A percentile compares a stretch with the other conserved stretches of the same genome.
Evolutionary conservation across 2,113 vertebrate genomes (phyloP).

Genomic region (Coregonus clupeaformis): DNA sequence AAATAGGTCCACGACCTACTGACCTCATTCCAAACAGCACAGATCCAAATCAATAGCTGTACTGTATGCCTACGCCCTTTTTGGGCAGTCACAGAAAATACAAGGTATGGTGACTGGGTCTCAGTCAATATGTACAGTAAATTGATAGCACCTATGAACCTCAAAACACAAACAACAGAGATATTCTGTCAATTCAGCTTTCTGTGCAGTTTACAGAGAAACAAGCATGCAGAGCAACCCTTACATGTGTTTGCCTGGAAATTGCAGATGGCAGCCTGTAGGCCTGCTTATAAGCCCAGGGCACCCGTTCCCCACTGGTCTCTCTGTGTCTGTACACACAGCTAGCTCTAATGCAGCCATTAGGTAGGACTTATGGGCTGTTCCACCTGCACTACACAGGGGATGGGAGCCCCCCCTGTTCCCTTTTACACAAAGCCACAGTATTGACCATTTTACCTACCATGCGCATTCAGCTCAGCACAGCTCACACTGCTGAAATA

Average conservation of each 20-base stretch:
- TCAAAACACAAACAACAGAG: not conserved
- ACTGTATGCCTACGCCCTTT: not conserved
- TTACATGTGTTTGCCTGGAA: constrained; percentile 38
- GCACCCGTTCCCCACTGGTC: constrained; percentile 24
- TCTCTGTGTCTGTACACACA: constrained; percentile 10
- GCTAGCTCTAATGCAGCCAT: constrained; percentile 36
- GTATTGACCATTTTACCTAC: constrained; percentile 21
- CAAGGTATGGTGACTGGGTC: not conserved
- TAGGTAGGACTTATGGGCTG: constrained; percentile 10
- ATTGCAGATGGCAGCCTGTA: constrained; percentile 21
- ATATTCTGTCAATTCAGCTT: not conserved
- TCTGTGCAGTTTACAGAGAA: not conserved
- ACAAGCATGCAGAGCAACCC: constrained; percentile 1
- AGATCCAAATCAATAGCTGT: constrained; percentile 27
- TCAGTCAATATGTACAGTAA: not conserved
- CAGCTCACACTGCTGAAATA: constrained; percentile 34
- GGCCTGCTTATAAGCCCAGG: constrained; percentile 1
- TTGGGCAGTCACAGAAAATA: not conserved
- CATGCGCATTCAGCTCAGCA: constrained; percentile 47
- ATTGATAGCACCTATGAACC: too few relatives aligned
- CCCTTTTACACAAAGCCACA: too few relatives aligned
- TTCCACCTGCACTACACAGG: constrained; percentile 13
- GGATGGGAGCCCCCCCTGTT: too few relatives aligned
- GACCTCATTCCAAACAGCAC: constrained; percentile 67
- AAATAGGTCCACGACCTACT: constrained; percentile 74